A percentile compares a stretch with the other conserved stretches of the same genome.
phyloP scores from a whole-genome alignment of 2,113 vertebrate species.

The Cynoglossus semilaevis region DNA sequence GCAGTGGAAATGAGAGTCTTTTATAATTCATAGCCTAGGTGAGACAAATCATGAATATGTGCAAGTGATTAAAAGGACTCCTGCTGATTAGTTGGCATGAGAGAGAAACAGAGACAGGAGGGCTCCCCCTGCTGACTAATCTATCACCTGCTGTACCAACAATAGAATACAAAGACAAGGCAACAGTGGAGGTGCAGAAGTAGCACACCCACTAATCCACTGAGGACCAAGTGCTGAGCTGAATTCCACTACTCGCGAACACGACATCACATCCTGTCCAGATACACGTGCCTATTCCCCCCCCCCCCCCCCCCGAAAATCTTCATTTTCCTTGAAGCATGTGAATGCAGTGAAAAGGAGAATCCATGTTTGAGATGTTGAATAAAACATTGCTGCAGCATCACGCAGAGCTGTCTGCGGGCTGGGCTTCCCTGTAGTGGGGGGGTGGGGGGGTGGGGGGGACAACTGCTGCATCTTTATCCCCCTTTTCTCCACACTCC shows the following conservation, averaged over 20 bases:
- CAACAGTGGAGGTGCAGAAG: slow-evolving; percentile 4
- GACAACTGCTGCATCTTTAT: slow-evolving; percentile 38
- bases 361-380: slow-evolving; percentile 45
- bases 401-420: slow-evolving; percentile 41
- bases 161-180: too few relatives aligned
- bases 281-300: background rate
- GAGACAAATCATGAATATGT: slow-evolving; percentile 72
- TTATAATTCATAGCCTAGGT: slow-evolving; percentile 70
- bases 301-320: background rate
- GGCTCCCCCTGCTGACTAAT: slow-evolving; percentile 52
- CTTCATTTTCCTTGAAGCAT: slow-evolving; percentile 18
- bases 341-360: slow-evolving; percentile 43
- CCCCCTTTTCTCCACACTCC: background rate
- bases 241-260: slow-evolving; percentile 1
- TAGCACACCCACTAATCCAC: slow-evolving; percentile 1
- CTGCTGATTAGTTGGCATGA: slow-evolving; percentile 54
- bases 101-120: slow-evolving; percentile 24
- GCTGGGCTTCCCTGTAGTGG: slow-evolving; percentile 49
- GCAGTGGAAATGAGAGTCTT: slow-evolving; percentile 51
- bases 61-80: slow-evolving; percentile 67
- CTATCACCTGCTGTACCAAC: slow-evolving; percentile 31
- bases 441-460: background rate
- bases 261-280: background rate
- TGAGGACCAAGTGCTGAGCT: slow-evolving; percentile 14
- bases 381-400: slow-evolving; percentile 60